Percentiles rank a stretch among this genome's conserved stretches.
Evolutionary conservation across 2,888 invertebrate genomes (phyloP).

Genomic region (Baccha elongata): DNA sequence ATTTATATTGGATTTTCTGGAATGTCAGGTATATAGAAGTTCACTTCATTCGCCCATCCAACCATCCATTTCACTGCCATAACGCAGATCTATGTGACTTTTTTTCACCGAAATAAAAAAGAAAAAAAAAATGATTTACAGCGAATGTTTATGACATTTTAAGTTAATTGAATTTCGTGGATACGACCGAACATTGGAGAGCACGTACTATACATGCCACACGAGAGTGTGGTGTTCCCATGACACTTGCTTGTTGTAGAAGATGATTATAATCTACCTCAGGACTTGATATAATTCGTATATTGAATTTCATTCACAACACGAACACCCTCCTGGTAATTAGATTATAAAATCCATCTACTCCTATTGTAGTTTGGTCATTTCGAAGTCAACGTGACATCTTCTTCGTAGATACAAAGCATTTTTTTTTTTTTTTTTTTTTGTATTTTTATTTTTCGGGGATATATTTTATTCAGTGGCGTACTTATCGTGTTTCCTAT

Average conservation of each 20-base stretch:
- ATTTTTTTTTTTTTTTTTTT: not conserved
- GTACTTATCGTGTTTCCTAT: conserved; percentile 21
- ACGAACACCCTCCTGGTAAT: conserved; percentile 44
- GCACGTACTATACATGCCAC: conserved; percentile 55
- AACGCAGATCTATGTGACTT: conserved; percentile 43
- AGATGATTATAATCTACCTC: conserved; percentile 21
- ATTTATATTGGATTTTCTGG: conserved; percentile 57
- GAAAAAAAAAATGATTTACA: conserved; percentile 58
- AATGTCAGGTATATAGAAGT: conserved; percentile 44
- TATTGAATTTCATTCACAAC: conserved; percentile 66
- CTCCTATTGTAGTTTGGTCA: conserved; percentile 52
- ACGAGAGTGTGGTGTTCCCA: conserved; percentile 19
- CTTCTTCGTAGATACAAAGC: conserved; percentile 12
- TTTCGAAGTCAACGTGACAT: conserved; percentile 47
- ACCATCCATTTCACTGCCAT: conserved; percentile 36
- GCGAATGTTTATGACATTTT: conserved; percentile 72
- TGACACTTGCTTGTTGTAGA: conserved; percentile 25
- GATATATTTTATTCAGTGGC: not conserved
- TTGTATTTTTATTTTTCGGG: not conserved
- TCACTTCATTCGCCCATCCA: conserved; percentile 24
- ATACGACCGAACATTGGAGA: conserved; percentile 40
- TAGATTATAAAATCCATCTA: conserved; percentile 57
- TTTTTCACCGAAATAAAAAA: conserved; percentile 4
- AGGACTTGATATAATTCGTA: conserved; percentile 63
- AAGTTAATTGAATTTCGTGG: conserved; percentile 71